Percentiles rank a stretch among this genome's conserved stretches.
Conservation (phyloP, 2,113 vertebrate species). For the Pterocles burchelli region DNA sequence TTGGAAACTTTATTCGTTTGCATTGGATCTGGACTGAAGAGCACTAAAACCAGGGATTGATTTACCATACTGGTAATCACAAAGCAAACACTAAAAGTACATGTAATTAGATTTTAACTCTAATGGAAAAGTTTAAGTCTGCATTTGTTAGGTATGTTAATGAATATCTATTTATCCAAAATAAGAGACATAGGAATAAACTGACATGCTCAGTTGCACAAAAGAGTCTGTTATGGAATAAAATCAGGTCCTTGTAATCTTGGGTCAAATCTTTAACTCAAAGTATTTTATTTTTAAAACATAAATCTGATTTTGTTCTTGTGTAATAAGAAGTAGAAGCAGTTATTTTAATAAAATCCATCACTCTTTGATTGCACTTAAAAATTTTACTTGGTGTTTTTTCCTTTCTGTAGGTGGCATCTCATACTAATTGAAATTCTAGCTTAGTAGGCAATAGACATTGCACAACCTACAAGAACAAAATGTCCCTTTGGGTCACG, state of each 20-base stretch:
- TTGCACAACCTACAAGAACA: slow-evolving; percentile 14
- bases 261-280: neutral
- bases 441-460: slow-evolving; percentile 4
- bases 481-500: slow-evolving; percentile 3
- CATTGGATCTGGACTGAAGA: neutral
- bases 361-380: neutral
- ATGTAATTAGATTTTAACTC: neutral
- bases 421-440: slow-evolving; percentile 47
- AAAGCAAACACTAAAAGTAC: neutral
- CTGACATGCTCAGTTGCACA: neutral
- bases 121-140: neutral
- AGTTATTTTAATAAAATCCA: neutral
- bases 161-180: neutral
- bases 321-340: neutral
- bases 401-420: neutral
- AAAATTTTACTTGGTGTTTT: neutral
- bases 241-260: neutral
- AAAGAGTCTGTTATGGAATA: neutral
- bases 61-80: neutral
- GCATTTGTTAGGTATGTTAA: neutral
- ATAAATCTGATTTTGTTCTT: neutral
- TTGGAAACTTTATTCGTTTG: slow-evolving; percentile 7
- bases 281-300: neutral
- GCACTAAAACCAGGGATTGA: neutral
- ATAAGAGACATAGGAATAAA: neutral